Base-by-base conservation (phyloP, 2,113 vertebrate species). In the Gymnobelideus leadbeateri region DNA sequence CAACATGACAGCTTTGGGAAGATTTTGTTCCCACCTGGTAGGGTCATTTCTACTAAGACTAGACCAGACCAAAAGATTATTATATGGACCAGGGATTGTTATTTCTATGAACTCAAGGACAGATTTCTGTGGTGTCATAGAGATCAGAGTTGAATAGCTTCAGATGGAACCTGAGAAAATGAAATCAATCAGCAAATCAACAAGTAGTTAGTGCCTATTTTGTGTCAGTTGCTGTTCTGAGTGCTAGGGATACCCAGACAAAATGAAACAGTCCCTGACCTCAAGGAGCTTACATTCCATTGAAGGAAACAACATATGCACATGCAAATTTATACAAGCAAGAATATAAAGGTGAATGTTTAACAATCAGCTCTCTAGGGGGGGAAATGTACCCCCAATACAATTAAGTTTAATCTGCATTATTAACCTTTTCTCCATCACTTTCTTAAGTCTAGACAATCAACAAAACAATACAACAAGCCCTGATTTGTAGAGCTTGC, bases 81-180 rank as follows among this genome's bases (percentile, higher is more conserved):
- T 43, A 47, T 91, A 28, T 37, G 25, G 49, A 90, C 93, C 93
- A 24, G 11, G 37, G 89, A 53, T 46, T 37, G 96, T 84, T 47
- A 84, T 95, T 92, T 89, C 93, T 31, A 43, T 54, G 46, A 28
- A 50, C 25, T 96, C 55, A 46, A 93, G 68, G 91, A 91, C 61
- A 47, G 49, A 68, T n/a, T 54, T 89, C 91, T 31, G 89, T 93
- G 28, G 91, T 28, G 89, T 97, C 51, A 31, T 90, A 21, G 91
- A 95, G 61, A 68, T 55, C 94, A 93, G 37, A 53, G 61, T 43
- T 84, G n/a, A 43, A 77, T 19, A 84, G 68, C 19, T 31, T 68
- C 37, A 21, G 68, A n/a, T 2, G 8, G 37, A 84, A 43, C 68
- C 68, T 84, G 68, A 43, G 16, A 21, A 84, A 43, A 43, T 84